Conservation (phyloP, 2,797 vertebrate species). For the Megalops cyprinoides region DNA sequence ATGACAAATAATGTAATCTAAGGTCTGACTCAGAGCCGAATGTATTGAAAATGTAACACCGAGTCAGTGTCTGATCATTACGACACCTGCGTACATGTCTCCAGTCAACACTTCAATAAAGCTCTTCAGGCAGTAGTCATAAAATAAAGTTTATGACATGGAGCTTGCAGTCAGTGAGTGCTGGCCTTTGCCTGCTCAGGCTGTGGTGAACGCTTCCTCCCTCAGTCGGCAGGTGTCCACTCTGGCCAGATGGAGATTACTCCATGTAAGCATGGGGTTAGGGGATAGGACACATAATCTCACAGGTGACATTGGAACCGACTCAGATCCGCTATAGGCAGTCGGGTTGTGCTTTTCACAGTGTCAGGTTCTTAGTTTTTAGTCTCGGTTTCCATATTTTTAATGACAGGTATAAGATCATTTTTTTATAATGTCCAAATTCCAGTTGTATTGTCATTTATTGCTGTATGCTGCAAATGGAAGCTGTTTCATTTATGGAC, state of each 20-base stretch:
- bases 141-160: no score
- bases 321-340: not conserved
- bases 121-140: no score
- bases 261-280: constrained; percentile 25
- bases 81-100: no score
- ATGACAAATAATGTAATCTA: no score
- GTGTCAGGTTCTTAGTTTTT: no score
- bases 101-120: no score
- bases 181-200: not conserved
- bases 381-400: not conserved
- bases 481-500: not conserved
- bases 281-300: constrained; percentile 30
- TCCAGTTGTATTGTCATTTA: not conserved
- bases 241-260: constrained; percentile 33
- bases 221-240: not conserved
- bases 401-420: not conserved
- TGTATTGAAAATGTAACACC: no score
- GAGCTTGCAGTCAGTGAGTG: not conserved
- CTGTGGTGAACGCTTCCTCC: not conserved
- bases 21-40: no score
- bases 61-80: no score
- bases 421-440: not conserved
- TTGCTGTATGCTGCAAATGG: not conserved
- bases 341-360: no score
- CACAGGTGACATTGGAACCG: constrained; percentile 16